A percentile compares a stretch with the other conserved stretches of the same genome.
phyloP scores from a whole-genome alignment of 2,113 vertebrate genomes.

The human region DNA sequence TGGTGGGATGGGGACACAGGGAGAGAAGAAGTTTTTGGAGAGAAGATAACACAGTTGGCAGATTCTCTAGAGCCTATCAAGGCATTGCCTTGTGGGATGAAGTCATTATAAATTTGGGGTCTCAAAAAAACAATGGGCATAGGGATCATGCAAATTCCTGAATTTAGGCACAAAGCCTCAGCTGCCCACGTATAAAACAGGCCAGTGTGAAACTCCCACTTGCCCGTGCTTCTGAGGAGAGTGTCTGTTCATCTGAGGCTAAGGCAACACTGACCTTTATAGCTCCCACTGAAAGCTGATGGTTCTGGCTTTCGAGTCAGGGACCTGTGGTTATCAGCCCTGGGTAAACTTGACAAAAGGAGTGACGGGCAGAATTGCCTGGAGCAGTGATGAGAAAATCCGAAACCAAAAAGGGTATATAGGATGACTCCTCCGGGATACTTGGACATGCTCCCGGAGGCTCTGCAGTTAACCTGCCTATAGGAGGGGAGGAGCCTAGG shows the following conservation, averaged over 20 bases:
- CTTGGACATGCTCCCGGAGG: not conserved
- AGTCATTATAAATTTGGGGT: not conserved
- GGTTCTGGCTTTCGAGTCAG: not conserved
- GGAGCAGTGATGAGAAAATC: not conserved
- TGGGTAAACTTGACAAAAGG: not conserved
- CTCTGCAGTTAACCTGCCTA: not conserved
- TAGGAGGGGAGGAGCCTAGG: too few species aligned
- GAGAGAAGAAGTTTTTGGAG: not conserved
- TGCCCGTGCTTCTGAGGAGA: not conserved
- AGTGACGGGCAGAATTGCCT: not conserved
- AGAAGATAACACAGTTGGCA: not conserved
- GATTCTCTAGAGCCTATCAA: not conserved
- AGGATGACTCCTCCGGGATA: not conserved
- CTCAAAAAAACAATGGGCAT: not conserved
- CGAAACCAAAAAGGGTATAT: not conserved
- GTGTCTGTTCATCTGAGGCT: too few species aligned
- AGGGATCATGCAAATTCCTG: not conserved
- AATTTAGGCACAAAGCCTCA: not conserved
- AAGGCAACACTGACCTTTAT: not conserved
- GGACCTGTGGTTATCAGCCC: not conserved
- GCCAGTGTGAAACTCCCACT: not conserved
- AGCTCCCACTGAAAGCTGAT: not conserved
- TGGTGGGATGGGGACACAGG: not conserved
- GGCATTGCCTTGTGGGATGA: not conserved
- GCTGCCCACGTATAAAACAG: not conserved